phyloP scores from a whole-genome alignment of 2,888 invertebrate genomes.

The Ophraella communa region DNA sequence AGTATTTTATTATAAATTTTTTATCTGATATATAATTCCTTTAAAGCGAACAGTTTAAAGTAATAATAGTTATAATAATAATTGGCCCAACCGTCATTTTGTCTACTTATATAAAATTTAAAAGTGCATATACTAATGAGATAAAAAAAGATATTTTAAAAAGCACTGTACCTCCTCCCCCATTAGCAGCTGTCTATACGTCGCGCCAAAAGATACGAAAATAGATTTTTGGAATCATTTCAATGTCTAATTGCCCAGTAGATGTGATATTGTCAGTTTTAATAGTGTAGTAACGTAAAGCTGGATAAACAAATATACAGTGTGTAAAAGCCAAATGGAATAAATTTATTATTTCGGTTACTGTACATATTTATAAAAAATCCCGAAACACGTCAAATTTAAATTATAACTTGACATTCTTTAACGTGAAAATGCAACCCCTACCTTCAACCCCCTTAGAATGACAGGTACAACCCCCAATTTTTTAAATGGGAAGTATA shows the following conservation, averaged over 20 bases:
- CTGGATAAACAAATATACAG: neutral
- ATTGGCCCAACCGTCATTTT: neutral
- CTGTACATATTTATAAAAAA: too few relatives aligned
- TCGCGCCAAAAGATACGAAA: constrained; percentile 33
- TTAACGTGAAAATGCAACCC: too few relatives aligned
- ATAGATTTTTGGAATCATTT: constrained; percentile 30
- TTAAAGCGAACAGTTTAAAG: too few relatives aligned
- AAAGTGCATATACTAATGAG: neutral
- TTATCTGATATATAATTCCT: too few relatives aligned
- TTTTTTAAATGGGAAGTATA: too few relatives aligned
- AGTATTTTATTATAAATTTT: too few relatives aligned
- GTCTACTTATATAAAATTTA: constrained; percentile 12
- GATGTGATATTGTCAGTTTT: neutral
- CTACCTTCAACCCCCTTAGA: too few relatives aligned
- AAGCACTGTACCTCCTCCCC: constrained; percentile 10
- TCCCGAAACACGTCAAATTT: too few relatives aligned
- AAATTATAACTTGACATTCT: too few relatives aligned
- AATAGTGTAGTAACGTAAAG: neutral
- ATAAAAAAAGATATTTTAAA: constrained; percentile 2
- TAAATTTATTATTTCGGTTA: too few relatives aligned
- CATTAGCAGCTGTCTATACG: constrained; percentile 27
- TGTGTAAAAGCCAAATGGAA: neutral
- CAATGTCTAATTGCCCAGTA: constrained; percentile 22
- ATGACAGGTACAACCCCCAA: too few relatives aligned
- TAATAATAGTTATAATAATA: too few relatives aligned